Conservation (phyloP, 2,888 invertebrate species). For the Atrina japonica region DNA sequence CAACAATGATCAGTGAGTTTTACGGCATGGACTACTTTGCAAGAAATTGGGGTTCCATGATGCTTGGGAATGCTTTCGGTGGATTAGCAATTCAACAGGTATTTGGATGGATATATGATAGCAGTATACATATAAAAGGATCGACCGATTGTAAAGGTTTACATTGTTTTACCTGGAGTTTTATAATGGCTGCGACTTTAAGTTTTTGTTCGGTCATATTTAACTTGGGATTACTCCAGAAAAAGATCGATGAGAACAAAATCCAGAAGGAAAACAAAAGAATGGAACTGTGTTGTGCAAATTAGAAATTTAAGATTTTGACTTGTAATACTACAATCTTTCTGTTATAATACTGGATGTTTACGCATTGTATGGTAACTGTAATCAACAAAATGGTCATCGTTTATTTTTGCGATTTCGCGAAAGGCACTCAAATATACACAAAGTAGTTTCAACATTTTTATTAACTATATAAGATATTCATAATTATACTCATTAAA, state of each 20-base stretch:
- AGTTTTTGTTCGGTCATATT: conserved; percentile 63
- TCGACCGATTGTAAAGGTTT: conserved; percentile 64
- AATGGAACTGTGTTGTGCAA: conserved; percentile 8
- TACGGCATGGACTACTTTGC: conserved; percentile 66
- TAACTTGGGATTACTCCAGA: conserved; percentile 62
- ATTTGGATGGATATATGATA: conserved; percentile 62
- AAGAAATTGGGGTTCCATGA: conserved; percentile 64
- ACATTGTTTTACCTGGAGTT: conserved; percentile 68
- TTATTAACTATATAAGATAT: too few relatives aligned
- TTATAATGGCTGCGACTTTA: conserved; percentile 60
- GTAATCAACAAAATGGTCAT: too few relatives aligned
- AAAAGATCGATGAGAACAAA: conserved; percentile 30
- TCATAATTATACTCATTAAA: too few relatives aligned
- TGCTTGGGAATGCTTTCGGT: conserved; percentile 61
- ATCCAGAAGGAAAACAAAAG: background rate
- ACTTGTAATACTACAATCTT: too few relatives aligned
- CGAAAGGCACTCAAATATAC: too few relatives aligned
- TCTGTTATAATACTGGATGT: too few relatives aligned
- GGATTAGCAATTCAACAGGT: conserved; percentile 56
- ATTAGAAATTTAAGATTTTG: too few relatives aligned
- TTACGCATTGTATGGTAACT: too few relatives aligned
- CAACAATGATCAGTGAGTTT: conserved; percentile 64
- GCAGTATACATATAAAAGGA: conserved; percentile 57
- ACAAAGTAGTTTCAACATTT: too few relatives aligned
- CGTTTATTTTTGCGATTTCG: too few relatives aligned